Evolutionary conservation across 2,113 vertebrate genomes (phyloP).

Genomic region (Rhabdornis inornatus): DNA sequence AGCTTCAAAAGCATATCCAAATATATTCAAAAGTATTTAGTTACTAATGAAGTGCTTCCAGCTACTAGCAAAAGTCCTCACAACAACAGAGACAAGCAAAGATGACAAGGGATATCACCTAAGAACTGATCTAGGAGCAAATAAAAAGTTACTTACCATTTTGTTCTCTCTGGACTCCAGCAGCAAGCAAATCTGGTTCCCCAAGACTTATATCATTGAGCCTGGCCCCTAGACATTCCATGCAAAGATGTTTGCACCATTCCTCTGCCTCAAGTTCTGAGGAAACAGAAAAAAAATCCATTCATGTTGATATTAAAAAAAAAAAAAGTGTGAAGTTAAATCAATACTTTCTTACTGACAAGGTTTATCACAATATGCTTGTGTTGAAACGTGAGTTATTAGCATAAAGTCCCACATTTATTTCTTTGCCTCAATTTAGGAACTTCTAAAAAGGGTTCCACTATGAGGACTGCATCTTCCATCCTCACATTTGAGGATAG

Average conservation of each 20-base stretch:
- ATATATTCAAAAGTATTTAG: background rate
- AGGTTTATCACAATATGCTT: background rate
- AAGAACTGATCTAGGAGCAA: background rate
- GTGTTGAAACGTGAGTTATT: background rate
- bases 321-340: background rate
- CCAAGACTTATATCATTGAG: conserved; percentile 98
- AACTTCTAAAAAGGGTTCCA: background rate
- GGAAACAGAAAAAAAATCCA: background rate
- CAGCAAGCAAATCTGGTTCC: conserved; percentile 96
- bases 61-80: background rate
- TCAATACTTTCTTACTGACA: background rate
- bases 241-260: conserved; percentile 96
- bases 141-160: conserved; percentile 82
- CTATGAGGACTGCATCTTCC: background rate
- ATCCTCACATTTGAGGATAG: background rate
- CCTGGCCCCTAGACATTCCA: conserved; percentile 93
- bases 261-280: conserved; percentile 97
- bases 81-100: background rate
- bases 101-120: background rate
- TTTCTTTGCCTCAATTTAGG: background rate
- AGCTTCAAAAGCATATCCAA: background rate
- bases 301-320: background rate
- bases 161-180: conserved; percentile 95
- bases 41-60: background rate
- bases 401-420: background rate